Conservation (phyloP, 2,113 vertebrate species). For the Centropristis striata region DNA sequence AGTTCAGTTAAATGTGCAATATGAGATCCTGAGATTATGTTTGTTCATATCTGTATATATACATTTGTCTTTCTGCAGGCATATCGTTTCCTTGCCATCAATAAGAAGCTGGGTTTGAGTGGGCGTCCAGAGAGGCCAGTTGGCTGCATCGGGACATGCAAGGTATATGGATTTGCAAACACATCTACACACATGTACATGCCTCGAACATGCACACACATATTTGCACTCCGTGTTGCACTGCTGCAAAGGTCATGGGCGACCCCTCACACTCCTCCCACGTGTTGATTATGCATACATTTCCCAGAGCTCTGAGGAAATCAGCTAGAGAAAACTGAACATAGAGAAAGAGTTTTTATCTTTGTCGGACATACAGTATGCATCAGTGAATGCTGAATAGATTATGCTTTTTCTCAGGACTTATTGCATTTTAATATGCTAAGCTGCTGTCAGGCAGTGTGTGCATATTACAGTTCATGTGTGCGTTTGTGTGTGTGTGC, state of each 20-base stretch:
- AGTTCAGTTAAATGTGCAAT: background rate
- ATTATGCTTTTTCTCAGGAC: slow-evolving; percentile 28
- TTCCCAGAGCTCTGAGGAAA: slow-evolving; percentile 1
- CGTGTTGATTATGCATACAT: slow-evolving; percentile 48
- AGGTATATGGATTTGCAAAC: slow-evolving; percentile 82
- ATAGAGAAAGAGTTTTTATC: background rate
- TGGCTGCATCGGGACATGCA: slow-evolving; percentile 97
- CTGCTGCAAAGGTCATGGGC: slow-evolving; percentile 35
- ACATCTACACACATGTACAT: background rate
- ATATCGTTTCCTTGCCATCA: slow-evolving; percentile 94
- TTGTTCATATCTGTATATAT: slow-evolving; percentile 19
- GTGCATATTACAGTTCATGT: background rate
- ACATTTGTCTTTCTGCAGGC: slow-evolving; percentile 85
- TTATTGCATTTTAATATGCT: slow-evolving; percentile 30
- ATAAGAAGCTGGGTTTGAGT: slow-evolving; percentile 95
- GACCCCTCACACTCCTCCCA: slow-evolving; percentile 8
- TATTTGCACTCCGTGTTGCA: slow-evolving; percentile 1
- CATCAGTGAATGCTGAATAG: slow-evolving; percentile 32
- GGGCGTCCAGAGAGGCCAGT: slow-evolving; percentile 96
- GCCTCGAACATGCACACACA: background rate
- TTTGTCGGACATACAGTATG: background rate
- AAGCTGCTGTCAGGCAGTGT: slow-evolving; percentile 27
- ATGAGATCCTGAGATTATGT: slow-evolving; percentile 1
- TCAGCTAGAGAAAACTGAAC: slow-evolving; percentile 3
- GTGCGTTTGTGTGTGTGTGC: background rate